Conservation (phyloP, 2,888 invertebrate genomes). For the Sarcophaga caerulescens region DNA sequence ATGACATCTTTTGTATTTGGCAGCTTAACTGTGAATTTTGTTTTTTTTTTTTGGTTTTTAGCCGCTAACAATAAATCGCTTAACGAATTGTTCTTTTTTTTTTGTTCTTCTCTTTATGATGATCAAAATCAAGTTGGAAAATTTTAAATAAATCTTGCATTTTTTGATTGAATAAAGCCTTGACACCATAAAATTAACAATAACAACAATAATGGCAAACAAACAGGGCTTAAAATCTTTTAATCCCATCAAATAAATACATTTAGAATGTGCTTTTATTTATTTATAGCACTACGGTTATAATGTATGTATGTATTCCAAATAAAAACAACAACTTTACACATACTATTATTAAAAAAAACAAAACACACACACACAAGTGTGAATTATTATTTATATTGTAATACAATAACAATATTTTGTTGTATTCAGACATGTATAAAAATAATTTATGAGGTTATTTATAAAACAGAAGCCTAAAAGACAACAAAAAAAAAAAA, state of each 20-base stretch:
- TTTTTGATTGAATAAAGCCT: not conserved
- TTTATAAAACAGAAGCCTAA: slow-evolving; percentile 24
- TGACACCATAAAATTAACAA: slow-evolving; percentile 10
- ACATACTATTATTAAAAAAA: not conserved
- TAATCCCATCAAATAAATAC: slow-evolving; percentile 44
- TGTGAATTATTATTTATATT: not conserved
- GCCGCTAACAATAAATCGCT: too few species aligned
- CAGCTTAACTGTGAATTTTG: slow-evolving; percentile 20
- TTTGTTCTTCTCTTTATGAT: too few species aligned
- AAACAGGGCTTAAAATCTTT: slow-evolving; percentile 29
- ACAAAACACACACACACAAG: not conserved
- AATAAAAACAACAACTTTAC: slow-evolving; percentile 14
- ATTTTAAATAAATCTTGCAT: slow-evolving; percentile 4
- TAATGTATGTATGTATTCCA: not conserved
- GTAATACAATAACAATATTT: not conserved
- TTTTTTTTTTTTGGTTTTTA: not conserved
- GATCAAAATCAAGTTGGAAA: not conserved
- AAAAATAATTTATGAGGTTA: slow-evolving; percentile 42
- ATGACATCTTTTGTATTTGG: slow-evolving; percentile 54
- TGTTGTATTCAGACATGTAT: not conserved
- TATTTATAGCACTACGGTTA: not conserved
- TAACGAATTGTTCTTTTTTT: too few species aligned
- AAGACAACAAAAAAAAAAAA: not conserved
- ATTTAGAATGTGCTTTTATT: not conserved
- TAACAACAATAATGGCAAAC: slow-evolving; percentile 24